Evolutionary conservation across 1,140 invertebrate species (phyloP), one percentile per base, ranked within the genome.

Genomic region (Camponotus pennsylvanicus): DNA sequence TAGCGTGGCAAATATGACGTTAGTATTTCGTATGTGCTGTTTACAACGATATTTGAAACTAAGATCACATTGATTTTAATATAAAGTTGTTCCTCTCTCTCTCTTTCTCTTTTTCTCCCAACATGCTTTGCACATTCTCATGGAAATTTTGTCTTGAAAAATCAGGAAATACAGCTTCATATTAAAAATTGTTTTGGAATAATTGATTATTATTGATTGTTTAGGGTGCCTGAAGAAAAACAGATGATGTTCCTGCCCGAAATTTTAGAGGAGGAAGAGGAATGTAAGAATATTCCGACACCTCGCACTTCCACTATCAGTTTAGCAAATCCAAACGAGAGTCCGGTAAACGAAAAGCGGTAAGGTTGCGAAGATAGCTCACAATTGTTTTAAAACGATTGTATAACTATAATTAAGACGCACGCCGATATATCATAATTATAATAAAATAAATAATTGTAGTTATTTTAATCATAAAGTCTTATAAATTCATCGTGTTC

Each of bases 1-100:
- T 86, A 97, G 96, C 40, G 96, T 97, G 3, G 96, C 96, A 45
- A 95, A 96, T 67, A 97, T 97, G 96, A 95, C 93, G 96, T 97
- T 94, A 96, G 95, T 94, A 87, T 67, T 49, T 45, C 7, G 40
- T 15, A 55, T 45, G 18, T 3, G 15, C 34, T 15, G 7, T 55
- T 55, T 40, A 64, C 40, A 6, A 21, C 7, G 52, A 70, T 13
- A 69, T n/a, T 15, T 15, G 5, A 73, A n/a, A 3, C 3, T 18
- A 52, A 18, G 1, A 52, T 52, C 18, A 27, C 27, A 13, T 1
- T 18, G 1, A 40, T 59, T 70, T 57, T n/a, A 79, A 67, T 37
- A 11, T n/a, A 0, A 37, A 67, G 1, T 66, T 34, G 1, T 77
- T 27, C 3, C 3, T 49, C 45, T 49, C 45, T 52, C 3, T 52